Evolutionary conservation across 2,113 vertebrate genomes (phyloP), one percentile per base, ranked within the genome.

Genomic region (Eclectus roratus): DNA sequence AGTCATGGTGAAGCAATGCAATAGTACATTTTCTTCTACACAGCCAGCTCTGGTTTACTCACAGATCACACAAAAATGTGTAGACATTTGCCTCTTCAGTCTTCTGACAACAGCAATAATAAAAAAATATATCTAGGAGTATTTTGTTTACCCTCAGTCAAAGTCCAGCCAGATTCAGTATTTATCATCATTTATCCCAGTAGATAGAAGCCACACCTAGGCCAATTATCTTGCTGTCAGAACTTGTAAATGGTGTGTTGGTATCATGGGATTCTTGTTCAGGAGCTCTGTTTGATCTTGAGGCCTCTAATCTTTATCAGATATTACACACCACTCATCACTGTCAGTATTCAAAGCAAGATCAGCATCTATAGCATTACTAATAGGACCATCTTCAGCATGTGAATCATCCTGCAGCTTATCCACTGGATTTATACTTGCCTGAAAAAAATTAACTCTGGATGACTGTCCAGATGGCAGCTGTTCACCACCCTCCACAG

Each of bases 261-360:
- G 88, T 92, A 55, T 25, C 93, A 63, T 35, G 96, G 88, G 96
- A 95, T 89, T 93, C 74, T 66, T 89, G 80, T 61, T 91, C 41
- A 46, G 70, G 58, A 93, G 77, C 47, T 91, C 91, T 89, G 80
- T 89, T 95, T 80, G 78, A 92, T 95, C 94, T 63, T 94, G 86
- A 97, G 70, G 70, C 25, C 80, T 89, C 88, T 96, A 93, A 96
- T 96, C 83, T 95, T 97, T 93, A 95, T 91, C 93, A 92, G 80
- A 93, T 89, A 92, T 92, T 92, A 96, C 95, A 95, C 63, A 94
- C 94, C 61, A 96, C 96, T 96, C 94, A 94, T 96, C 93, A 95
- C 80, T 95, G 95, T 97, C 95, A 95, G 77, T 14, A 91, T 79
- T 63, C 79, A 56, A 68, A 87, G 91, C 94, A 84, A 35, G 73